Evolutionary conservation across 2,888 invertebrate species (phyloP).

Genomic region (Kuschelorhynchus macadamiae): DNA sequence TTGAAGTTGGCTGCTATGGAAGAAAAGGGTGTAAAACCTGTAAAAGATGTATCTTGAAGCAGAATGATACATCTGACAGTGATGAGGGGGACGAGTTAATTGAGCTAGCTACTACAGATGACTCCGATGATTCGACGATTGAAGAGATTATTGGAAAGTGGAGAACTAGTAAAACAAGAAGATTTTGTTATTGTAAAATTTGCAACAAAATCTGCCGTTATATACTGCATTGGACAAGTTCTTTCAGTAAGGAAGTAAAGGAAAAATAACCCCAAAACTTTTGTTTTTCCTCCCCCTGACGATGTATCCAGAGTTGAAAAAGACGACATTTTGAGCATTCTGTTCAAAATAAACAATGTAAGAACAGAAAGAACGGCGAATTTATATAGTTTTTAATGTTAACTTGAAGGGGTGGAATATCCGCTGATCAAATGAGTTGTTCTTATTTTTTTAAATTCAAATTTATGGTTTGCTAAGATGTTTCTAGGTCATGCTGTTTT

Average conservation of each 20-base stretch:
- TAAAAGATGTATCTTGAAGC: constrained; percentile 10
- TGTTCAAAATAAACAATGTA: too few species aligned
- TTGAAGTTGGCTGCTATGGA: constrained; percentile 8
- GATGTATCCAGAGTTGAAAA: too few species aligned
- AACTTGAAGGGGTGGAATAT: too few species aligned
- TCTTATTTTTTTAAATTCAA: too few species aligned
- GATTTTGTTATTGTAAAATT: constrained; percentile 14
- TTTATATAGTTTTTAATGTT: too few species aligned
- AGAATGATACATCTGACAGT: constrained; percentile 10
- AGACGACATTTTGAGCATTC: too few species aligned
- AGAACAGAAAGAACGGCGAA: too few species aligned
- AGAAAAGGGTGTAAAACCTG: constrained; percentile 10
- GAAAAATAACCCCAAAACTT: constrained; percentile 11
- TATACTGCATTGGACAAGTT: constrained; percentile 5
- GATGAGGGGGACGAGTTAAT: constrained; percentile 6
- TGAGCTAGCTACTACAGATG: constrained; percentile 1
- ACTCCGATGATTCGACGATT: neutral
- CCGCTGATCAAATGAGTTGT: too few species aligned
- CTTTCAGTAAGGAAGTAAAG: constrained; percentile 3
- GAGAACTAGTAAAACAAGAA: constrained; percentile 9
- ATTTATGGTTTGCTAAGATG: too few species aligned
- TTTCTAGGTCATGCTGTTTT: too few species aligned
- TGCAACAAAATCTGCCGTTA: constrained; percentile 2
- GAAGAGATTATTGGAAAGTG: constrained; percentile 6
- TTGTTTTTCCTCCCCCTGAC: constrained; percentile 14